Evolutionary conservation across 2,888 invertebrate species (phyloP).

Genomic region (Chironomus riparius): DNA sequence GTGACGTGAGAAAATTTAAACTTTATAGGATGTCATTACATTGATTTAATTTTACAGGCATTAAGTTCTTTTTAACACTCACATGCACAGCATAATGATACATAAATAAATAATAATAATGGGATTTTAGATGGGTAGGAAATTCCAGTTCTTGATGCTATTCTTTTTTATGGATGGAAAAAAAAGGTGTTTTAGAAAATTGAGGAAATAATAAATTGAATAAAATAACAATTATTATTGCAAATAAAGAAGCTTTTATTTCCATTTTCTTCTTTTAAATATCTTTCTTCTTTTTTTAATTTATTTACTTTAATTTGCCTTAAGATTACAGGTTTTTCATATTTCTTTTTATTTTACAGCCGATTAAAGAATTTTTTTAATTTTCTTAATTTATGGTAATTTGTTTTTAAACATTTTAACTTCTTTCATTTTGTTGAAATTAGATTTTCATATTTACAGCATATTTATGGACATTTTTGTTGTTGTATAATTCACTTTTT

Average conservation of each 20-base stretch:
- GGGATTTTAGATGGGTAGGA: background rate
- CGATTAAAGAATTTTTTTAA: background rate
- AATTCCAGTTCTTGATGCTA: background rate
- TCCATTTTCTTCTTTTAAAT: background rate
- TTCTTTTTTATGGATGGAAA: too few relatives aligned
- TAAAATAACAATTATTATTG: background rate
- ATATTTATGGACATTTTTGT: background rate
- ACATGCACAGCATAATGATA: background rate
- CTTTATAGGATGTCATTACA: constrained; percentile 21
- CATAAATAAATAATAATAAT: too few relatives aligned
- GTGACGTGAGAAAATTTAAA: constrained; percentile 15
- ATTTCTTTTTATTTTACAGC: constrained; percentile 1
- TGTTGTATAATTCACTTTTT: too few relatives aligned
- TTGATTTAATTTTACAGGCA: constrained; percentile 22
- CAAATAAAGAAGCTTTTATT: background rate
- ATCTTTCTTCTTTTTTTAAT: background rate
- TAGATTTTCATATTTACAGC: background rate
- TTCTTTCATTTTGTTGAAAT: background rate
- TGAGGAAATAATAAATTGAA: background rate
- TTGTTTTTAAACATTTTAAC: background rate
- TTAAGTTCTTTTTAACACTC: background rate
- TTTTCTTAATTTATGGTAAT: background rate
- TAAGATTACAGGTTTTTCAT: too few relatives aligned
- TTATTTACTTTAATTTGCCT: background rate
- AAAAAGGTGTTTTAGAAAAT: background rate